A percentile compares a stretch with the other conserved stretches of the same genome.
Conservation (phyloP, 37 sponge, comb jelly and placozoan species). For the Halisarca cf. caerulea region DNA sequence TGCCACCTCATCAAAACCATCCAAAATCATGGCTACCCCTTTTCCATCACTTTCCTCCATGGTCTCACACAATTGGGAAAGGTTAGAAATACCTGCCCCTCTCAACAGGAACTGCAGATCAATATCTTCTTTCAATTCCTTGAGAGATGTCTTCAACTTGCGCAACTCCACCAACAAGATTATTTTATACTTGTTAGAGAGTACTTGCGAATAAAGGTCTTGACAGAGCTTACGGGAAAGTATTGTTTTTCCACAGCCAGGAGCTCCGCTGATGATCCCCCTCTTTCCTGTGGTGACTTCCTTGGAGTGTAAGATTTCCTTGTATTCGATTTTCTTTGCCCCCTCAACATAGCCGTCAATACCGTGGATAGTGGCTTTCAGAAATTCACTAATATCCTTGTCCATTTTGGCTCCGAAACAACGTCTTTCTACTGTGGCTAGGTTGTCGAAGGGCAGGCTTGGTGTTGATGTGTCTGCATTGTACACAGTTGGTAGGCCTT, state of each 20-base stretch:
- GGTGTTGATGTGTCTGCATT: neutral
- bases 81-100: no score
- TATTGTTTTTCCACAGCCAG: neutral
- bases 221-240: neutral
- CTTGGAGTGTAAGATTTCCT: neutral
- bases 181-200: neutral
- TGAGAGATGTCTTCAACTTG: neutral
- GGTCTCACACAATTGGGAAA: neutral
- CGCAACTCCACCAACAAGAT: neutral
- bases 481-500: no score
- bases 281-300: neutral
- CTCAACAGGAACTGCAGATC: neutral
- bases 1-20: slow-evolving; percentile 13
- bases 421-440: neutral
- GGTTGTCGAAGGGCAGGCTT: neutral
- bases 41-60: neutral
- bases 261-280: neutral
- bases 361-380: neutral
- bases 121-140: neutral
- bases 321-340: neutral
- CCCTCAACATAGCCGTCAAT: neutral
- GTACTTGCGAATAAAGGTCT: neutral
- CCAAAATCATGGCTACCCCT: neutral
- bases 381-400: neutral
- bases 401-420: neutral